Base-by-base conservation (phyloP, 2,888 invertebrate genomes). In the Rotaria macrura region DNA sequence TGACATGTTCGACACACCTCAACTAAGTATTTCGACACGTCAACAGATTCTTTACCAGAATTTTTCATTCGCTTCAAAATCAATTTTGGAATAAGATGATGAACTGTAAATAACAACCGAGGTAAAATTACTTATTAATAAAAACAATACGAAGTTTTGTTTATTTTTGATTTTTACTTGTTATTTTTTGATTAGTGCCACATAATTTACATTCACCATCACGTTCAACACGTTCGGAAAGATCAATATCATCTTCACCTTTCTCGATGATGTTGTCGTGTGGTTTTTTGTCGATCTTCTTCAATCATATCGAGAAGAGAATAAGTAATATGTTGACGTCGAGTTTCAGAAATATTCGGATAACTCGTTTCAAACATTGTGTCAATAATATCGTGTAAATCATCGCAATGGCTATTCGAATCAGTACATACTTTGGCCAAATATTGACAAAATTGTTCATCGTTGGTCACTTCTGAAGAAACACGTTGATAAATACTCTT, bases 121-220 rank as follows among this genome's bases (percentile, higher is more conserved):
- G 5, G 2, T 0, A 29, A 29, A 5, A 17, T 17, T 65, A 20
- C 14, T 2, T 7, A 14, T 20, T 20, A 65, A 65, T 20, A 1
- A 65, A 65, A 20, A 65, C 6, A 6, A n/a, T n/a, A n/a, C n/a
- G n/a, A n/a, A n/a, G n/a, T n/a, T n/a, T 3, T 25, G 1, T 25
- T 34, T 20, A 34, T 65, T 0, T 6, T 29, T 29, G 17, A 17
- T 65, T n/a, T 14, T 43, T 79, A 79, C 79, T 79, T 79, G 79
- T 79, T 4, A 79, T 79, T 43, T 43, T 34, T 43, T 79, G 79
- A 20, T 40, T 2, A 43, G 34, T 43, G 40, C 79, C 79, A 43
- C 79, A 79, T 43, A 79, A n/a, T 79, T 79, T 79, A 43, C 79
- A 79, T 79, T 79, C 79, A 43, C 79, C 79, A n/a, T 79, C 43